Percentiles rank a stretch among this genome's conserved stretches.
These are phyloP conservation scores for Equus przewalskii DNA, from an alignment of 2,113 vertebrate genomes.

Conservation along the genomic window DNA sequence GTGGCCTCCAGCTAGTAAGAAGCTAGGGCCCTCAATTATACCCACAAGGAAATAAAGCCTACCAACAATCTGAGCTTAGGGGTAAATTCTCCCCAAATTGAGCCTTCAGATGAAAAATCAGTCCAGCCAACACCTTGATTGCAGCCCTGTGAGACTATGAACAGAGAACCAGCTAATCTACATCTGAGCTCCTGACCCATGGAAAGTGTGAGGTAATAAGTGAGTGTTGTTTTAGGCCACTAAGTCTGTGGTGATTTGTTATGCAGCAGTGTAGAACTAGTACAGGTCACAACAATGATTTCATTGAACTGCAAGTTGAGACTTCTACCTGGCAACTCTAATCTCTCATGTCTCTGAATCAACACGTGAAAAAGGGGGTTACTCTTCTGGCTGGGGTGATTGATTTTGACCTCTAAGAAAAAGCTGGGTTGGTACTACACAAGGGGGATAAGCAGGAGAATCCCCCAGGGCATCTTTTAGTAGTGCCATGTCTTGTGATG, in stretches of 20 bases:
- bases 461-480: not conserved
- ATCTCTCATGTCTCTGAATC: not conserved
- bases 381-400: not conserved
- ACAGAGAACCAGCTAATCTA: not conserved
- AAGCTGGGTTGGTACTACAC: not conserved
- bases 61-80: not conserved
- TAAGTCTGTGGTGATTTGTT: not conserved
- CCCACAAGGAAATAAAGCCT: not conserved
- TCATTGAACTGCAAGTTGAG: not conserved
- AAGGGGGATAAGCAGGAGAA: not conserved
- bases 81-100: not conserved
- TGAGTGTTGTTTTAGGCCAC: not conserved
- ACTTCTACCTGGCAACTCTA: too few relatives aligned
- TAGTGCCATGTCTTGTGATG: not conserved
- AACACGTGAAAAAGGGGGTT: not conserved
- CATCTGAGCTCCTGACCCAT: not conserved
- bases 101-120: not conserved
- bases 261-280: not conserved
- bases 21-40: not conserved
- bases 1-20: not conserved
- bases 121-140: not conserved
- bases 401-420: not conserved
- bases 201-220: not conserved
- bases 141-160: not conserved
- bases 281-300: not conserved